Base-by-base conservation (phyloP, 2,888 invertebrate species). In the Philereme transversata region DNA sequence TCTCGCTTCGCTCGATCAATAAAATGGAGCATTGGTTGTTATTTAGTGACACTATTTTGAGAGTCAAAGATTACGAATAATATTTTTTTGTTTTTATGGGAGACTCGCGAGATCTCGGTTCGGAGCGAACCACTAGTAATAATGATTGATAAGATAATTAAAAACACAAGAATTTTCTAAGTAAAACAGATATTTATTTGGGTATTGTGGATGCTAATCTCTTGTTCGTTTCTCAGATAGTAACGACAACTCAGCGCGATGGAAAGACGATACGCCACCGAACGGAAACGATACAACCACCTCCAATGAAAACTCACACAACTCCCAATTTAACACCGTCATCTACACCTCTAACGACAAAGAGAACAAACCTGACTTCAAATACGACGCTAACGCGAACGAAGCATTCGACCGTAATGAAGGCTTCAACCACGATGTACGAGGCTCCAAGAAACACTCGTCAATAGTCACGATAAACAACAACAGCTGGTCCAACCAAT, bases 221-320 rank as follows among this genome's bases (percentile, higher is more conserved):
- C 8, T 4, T 36, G 49, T 54, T 53, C 4, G n/a, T 7, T 44
- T 56, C 56, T 56, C 92, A 93, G 87, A 92, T 47, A 93, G 93
- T 67, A 90, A 93, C 86, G 94, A 93, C 72, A 92, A 92, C 71
- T 81, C 93, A 43, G 93, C 90, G 9, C 78, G 93, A 70, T 93
- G 93, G 93, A 93, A 93, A 75, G 93, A 93, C 73, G 93, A 93
- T 73, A 92, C 92, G 0, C 93, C 93, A 4, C 93, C 93, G 0
- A 92, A 90, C 79, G 92, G 88, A 4, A 92, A 92, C 75, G 92
- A 93, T 69, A 84, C 90, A 3, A 87, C 86, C 54, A 87, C 79
- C 69, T 88, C 90, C 4, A 87, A 84, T 74, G 87, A 92, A 41
- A 88, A 88, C 72, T 88, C 64, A 45, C 64, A 64, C 34, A 88